A percentile compares a stretch with the other conserved stretches of the same genome.
Evolutionary conservation across 2,113 vertebrate species (phyloP).

Genomic region (Ciconia boyciana): DNA sequence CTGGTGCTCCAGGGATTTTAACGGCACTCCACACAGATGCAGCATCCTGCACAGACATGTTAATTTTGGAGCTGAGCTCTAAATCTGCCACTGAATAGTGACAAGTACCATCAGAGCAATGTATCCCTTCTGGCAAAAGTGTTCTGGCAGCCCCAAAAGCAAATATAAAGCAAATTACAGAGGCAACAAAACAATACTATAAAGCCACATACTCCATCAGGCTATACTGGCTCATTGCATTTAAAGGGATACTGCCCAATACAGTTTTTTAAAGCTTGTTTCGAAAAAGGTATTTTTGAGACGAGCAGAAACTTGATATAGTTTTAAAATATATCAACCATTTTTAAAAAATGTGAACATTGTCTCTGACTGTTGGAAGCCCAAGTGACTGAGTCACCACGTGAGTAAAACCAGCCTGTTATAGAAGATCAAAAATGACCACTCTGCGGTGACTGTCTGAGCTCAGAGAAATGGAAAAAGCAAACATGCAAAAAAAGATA

Average conservation of each 20-base stretch:
- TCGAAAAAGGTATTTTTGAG: neutral
- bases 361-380: neutral
- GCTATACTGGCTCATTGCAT: neutral
- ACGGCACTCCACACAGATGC: neutral
- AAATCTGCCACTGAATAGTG: neutral
- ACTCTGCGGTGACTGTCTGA: neutral
- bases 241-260: constrained; percentile 69
- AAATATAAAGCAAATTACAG: constrained; percentile 36
- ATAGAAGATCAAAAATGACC: neutral
- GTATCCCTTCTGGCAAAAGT: constrained; percentile 10
- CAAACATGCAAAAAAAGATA: neutral
- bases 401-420: neutral
- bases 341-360: neutral
- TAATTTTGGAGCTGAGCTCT: neutral
- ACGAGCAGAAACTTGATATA: neutral
- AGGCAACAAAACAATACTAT: constrained; percentile 2
- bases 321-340: neutral
- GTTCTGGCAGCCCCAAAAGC: constrained; percentile 61
- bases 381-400: neutral
- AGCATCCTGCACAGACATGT: neutral
- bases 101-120: neutral
- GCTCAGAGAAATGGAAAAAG: neutral
- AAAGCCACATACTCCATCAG: constrained; percentile 39
- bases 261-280: neutral
- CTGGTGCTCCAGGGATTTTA: neutral